Percentiles rank a stretch among this genome's conserved stretches.
Evolutionary conservation across 1,140 invertebrate species (phyloP).

Genomic region (Lamellibrachia luymesi): DNA sequence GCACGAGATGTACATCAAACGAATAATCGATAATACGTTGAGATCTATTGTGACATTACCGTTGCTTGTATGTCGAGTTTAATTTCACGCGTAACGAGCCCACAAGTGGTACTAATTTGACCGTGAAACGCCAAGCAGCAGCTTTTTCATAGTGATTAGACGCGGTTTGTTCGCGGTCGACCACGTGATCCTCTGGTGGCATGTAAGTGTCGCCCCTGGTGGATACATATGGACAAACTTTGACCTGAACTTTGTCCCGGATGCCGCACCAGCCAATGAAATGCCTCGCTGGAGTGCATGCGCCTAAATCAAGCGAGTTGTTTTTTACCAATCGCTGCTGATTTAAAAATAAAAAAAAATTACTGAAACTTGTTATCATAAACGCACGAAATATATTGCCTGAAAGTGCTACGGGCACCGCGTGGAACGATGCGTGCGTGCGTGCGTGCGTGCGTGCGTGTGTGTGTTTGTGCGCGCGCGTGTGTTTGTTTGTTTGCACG

Average conservation of each 20-base stretch:
- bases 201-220: not conserved
- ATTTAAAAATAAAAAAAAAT: no score
- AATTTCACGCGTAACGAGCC: not conserved
- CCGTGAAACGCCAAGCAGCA: not conserved
- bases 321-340: no score
- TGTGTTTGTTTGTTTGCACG: no score
- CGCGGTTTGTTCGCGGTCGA: not conserved
- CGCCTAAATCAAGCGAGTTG: no score
- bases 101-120: not conserved
- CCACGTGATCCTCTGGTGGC: not conserved
- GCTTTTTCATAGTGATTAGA: not conserved
- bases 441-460: no score
- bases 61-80: not conserved
- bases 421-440: no score
- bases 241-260: no score
- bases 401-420: no score
- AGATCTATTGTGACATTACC: not conserved
- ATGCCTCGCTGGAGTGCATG: no score
- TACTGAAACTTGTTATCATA: not conserved
- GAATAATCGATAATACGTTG: constrained; percentile 1
- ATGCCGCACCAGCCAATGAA: no score
- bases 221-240: no score
- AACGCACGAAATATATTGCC: not conserved
- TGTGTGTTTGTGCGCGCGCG: no score
- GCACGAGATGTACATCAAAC: not conserved